Base-by-base conservation (phyloP, 2,797 vertebrate species). In the Synanceia verrucosa region DNA sequence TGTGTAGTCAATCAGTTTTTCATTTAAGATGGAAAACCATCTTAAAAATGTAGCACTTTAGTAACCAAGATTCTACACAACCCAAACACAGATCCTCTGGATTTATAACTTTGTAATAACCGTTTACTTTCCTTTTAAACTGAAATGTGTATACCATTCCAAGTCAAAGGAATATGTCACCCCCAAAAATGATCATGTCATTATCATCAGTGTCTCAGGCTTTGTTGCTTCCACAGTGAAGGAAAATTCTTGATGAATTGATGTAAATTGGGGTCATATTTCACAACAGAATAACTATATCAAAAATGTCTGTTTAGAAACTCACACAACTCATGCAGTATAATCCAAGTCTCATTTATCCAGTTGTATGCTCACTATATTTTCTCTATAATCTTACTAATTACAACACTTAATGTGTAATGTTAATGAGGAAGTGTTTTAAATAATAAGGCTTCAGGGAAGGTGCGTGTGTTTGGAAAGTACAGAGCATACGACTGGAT, bases 41-140 rank as follows among this genome's bases (percentile, higher is more conserved):
- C 19, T 53, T 24, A 36, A 47, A 44, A 29, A 43, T 5, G 1
- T 37, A 47, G 39, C 70, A 66, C 43, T 81, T 73, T 56, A 62
- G 39, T 10, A 68, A 79, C 77, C 84, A 78, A 83, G 77, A 62
- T 58, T 26, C 31, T 9, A 69, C 16, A 5, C 6, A 24, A 50
- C 53, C 31, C 26, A 26, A 76, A 68, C 28, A 58, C 44, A 46
- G 16, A 48, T 16, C 9, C 21, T 3, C 13, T 53, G 7, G 19
- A 33, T 44, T 60, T 23, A n/a, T 53, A 1, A 8, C 4, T 6
- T 12, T 63, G 23, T 18, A 37, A 50, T 14, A 9, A 37, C 16
- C 2, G 13, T 11, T n/a, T 18, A 1, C 19, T 28, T 46, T 46
- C 19, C 14, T 12, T 26, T 43, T 66, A 18, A 36, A 1, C 1